phyloP scores from a whole-genome alignment of 2,888 invertebrate species.

The Tricholauxania praeusta region DNA sequence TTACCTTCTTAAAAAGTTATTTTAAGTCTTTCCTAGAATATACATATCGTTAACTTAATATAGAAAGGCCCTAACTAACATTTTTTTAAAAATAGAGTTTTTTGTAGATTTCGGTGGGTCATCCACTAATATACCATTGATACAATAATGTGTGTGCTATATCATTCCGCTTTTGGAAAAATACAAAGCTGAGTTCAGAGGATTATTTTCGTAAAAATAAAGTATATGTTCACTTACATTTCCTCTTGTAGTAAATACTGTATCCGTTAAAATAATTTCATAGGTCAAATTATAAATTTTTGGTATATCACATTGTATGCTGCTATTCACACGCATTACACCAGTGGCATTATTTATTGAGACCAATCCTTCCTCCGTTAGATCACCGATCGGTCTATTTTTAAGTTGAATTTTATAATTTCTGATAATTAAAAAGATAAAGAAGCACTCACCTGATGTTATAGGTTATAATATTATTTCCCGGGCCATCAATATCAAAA shows the following conservation, averaged over 20 bases:
- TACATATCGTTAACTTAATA: no score
- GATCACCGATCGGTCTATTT: slow-evolving; percentile 41
- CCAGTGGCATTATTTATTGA: slow-evolving; percentile 70
- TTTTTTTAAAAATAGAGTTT: no score
- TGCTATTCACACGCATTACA: slow-evolving; percentile 69
- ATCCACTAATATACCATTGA: no score
- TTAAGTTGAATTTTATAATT: not conserved
- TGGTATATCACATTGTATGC: slow-evolving; percentile 73
- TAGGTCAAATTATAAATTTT: slow-evolving; percentile 70
- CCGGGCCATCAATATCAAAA: slow-evolving; percentile 74
- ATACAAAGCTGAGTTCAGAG: no score
- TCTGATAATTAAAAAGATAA: no score
- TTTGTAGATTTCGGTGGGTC: no score
- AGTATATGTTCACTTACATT: slow-evolving; percentile 62
- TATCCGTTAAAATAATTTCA: slow-evolving; percentile 71
- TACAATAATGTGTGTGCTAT: no score
- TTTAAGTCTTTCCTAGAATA: no score
- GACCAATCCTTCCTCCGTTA: slow-evolving; percentile 69
- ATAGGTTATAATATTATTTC: slow-evolving; percentile 72
- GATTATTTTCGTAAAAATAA: not conserved
- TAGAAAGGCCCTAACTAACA: no score
- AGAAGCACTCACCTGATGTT: slow-evolving; percentile 69
- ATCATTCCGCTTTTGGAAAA: no score
- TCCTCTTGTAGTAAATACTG: slow-evolving; percentile 60
- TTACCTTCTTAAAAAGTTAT: no score